A percentile compares a stretch with the other conserved stretches of the same genome.
These are phyloP conservation scores for Neotoma lepida DNA, from an alignment of 2,113 vertebrate species.

Conservation along the genomic window DNA sequence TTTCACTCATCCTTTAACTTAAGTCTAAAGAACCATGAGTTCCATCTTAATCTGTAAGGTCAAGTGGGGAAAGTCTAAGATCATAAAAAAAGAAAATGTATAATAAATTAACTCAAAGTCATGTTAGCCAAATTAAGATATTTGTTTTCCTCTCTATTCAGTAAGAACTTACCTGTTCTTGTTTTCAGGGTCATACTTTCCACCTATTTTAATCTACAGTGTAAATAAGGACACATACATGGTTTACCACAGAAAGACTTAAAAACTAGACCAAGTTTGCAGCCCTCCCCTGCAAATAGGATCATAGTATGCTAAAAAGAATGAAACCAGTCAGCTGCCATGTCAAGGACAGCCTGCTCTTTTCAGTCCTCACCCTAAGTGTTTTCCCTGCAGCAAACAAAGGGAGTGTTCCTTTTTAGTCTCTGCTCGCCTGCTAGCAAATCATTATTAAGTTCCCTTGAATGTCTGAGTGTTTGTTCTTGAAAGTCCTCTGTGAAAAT, in stretches of 20 bases:
- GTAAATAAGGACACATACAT: background rate
- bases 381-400: background rate
- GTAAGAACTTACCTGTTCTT: background rate
- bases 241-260: background rate
- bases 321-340: background rate
- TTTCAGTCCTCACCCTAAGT: background rate
- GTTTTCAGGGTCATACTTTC: background rate
- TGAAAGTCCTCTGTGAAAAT: slow-evolving; percentile 6
- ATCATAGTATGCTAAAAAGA: background rate
- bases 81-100: background rate
- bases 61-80: background rate
- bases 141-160: background rate
- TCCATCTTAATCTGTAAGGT: background rate
- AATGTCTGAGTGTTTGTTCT: background rate
- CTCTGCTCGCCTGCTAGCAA: background rate
- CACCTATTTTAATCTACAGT: background rate
- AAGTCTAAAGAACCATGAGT: background rate
- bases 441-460: background rate
- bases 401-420: background rate
- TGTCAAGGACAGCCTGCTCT: background rate
- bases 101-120: background rate
- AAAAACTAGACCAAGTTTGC: background rate
- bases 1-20: background rate
- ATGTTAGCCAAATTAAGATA: background rate
- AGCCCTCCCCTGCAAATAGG: background rate